Conservation (phyloP, 2,888 invertebrate species). For the Aleiodes alternator region DNA sequence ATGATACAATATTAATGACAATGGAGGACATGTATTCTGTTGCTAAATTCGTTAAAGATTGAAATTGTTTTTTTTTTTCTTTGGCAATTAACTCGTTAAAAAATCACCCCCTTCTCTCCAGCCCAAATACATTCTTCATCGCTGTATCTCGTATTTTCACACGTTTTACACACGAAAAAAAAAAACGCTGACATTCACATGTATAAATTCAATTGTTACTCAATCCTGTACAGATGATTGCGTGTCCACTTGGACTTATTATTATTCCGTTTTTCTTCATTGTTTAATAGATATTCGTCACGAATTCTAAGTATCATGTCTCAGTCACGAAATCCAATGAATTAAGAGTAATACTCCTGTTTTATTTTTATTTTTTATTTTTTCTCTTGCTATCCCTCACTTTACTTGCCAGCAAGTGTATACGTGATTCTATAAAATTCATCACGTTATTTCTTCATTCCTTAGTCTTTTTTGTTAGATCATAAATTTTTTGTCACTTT, state of each 20-base stretch:
- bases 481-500: not conserved
- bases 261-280: slow-evolving; percentile 7
- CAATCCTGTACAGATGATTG: slow-evolving; percentile 10
- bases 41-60: slow-evolving; percentile 45
- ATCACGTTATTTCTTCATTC: not conserved
- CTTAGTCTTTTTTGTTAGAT: not conserved
- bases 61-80: slow-evolving; percentile 42
- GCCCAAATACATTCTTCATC: too few relatives aligned
- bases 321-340: slow-evolving; percentile 36
- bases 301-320: slow-evolving; percentile 23
- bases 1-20: slow-evolving; percentile 55
- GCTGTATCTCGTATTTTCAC: too few relatives aligned
- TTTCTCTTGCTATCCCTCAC: not conserved
- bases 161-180: too few relatives aligned
- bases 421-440: not conserved
- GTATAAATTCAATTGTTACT: slow-evolving; percentile 40
- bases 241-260: not conserved
- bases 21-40: slow-evolving; percentile 54
- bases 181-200: not conserved
- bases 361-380: slow-evolving; percentile 15
- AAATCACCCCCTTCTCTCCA: slow-evolving; percentile 26
- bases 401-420: slow-evolving; percentile 6
- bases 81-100: slow-evolving; percentile 35
- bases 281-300: slow-evolving; percentile 31
- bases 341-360: slow-evolving; percentile 39